A percentile compares a stretch with the other conserved stretches of the same genome.
Evolutionary conservation across 2,888 invertebrate genomes (phyloP).

Genomic region (Colostygia pectinataria): DNA sequence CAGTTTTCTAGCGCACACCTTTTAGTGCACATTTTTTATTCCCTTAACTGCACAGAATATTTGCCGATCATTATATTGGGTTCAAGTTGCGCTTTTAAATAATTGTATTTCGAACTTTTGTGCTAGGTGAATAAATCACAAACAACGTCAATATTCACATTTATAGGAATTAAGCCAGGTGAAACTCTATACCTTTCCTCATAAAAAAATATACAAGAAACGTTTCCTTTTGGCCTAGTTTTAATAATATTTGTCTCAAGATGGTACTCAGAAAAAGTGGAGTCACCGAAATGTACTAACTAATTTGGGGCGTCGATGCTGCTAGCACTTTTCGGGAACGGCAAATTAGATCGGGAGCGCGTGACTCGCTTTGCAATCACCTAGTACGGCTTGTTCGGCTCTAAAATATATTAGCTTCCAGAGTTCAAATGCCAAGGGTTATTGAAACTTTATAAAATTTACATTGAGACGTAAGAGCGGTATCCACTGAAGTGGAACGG

Average conservation of each 20-base stretch:
- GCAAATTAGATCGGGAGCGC: conserved; percentile 69
- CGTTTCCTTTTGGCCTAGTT: background rate
- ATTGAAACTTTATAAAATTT: conserved; percentile 31
- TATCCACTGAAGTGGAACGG: no score
- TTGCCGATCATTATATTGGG: no score
- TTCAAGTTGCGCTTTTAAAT: no score
- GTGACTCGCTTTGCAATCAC: conserved; percentile 64
- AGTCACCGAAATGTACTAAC: conserved; percentile 48
- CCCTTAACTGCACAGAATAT: no score
- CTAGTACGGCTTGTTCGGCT: conserved; percentile 27
- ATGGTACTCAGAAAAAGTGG: conserved; percentile 26
- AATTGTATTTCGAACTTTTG: no score
- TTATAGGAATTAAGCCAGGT: no score
- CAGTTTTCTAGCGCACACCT: no score
- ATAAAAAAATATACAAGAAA: no score
- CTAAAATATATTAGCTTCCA: conserved; percentile 23
- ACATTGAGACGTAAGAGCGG: background rate
- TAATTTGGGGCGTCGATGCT: conserved; percentile 61
- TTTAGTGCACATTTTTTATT: no score
- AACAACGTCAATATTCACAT: no score
- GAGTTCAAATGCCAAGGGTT: conserved; percentile 14
- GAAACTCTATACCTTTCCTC: no score
- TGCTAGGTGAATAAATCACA: no score
- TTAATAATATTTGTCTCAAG: background rate
- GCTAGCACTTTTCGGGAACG: conserved; percentile 65